Percentiles rank a stretch among this genome's conserved stretches.
phyloP scores from a whole-genome alignment of 92 coral and sea anemone species.

The Hydrozoanthus gracilis region DNA sequence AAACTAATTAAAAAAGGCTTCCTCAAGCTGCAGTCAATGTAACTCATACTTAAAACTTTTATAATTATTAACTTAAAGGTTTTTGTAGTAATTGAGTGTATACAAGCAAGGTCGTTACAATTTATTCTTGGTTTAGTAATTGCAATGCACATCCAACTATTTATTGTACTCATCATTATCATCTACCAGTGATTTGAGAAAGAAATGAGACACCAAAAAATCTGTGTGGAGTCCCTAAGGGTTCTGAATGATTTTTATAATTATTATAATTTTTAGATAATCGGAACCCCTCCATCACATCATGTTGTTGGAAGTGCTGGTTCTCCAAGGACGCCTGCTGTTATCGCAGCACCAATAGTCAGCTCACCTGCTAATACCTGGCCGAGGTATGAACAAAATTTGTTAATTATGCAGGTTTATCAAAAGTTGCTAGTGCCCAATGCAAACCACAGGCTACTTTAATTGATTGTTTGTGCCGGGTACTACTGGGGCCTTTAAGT shows the following conservation, averaged over 20 bases:
- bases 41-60: too few relatives aligned
- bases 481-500: too few relatives aligned
- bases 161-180: too few relatives aligned
- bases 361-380: slow-evolving; percentile 78
- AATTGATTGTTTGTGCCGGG: neutral
- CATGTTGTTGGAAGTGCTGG: slow-evolving; percentile 84
- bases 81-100: too few relatives aligned
- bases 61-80: too few relatives aligned
- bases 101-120: too few relatives aligned
- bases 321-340: slow-evolving; percentile 87
- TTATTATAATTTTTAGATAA: slow-evolving; percentile 53
- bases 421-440: neutral
- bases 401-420: neutral
- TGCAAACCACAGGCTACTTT: neutral
- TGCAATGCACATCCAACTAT: too few relatives aligned
- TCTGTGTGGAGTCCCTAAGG: neutral
- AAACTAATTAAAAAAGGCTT: too few relatives aligned
- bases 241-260: neutral
- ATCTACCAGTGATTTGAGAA: too few relatives aligned
- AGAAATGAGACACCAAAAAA: too few relatives aligned
- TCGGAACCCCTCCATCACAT: slow-evolving; percentile 88
- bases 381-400: slow-evolving; percentile 77
- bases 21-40: too few relatives aligned
- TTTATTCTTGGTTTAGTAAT: too few relatives aligned
- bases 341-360: slow-evolving; percentile 91